Evolutionary conservation across 2,888 invertebrate species (phyloP), one percentile per base, ranked within the genome.

Genomic region (Cephus runcator): DNA sequence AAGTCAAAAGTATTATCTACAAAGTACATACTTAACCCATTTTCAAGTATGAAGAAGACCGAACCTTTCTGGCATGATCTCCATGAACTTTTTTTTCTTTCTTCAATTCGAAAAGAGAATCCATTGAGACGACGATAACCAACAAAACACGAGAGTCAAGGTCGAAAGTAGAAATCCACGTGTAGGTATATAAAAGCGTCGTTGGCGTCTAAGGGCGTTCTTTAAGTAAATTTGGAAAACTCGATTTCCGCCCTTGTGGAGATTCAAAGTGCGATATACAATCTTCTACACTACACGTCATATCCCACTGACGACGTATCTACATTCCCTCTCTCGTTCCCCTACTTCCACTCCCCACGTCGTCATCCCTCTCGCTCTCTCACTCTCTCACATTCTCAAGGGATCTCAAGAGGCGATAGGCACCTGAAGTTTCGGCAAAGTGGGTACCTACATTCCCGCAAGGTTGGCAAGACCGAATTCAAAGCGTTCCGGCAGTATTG

Each of bases 401-500:
- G 71, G 31, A 34, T 71, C 71, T 71, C 12, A 3, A 56, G 56
- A 30, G 30, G 30, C 71, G 71, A 71, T 71, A 71, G 30, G 12
- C 30, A 33, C 71, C 30, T 34, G 31, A 33, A 33, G 71, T 33
- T 71, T 33, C 31, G 71, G 71, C 31, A 31, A 33, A 71, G 71
- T 56, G 9, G 56, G 56, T 56, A 56, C 56, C 35, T 34, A 75
- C 76, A 78, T 79, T 80, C 83, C 76, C 80, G 81, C 75, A 78
- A 80, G 85, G 80, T 85, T 79, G 79, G 79, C 81, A 80, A 80
- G 81, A 81, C 75, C 33, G 69, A 78, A 75, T 73, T 83, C 83
- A 80, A 83, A 83, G 84, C 81, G 79, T 80, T 81, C 78, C 78
- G 75, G 77, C 68, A 77, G 83, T 81, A 85, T 86, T 86, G 86